Evolutionary conservation across 2,797 vertebrate species (phyloP).

Genomic region (Lycodopsis pacificus): DNA sequence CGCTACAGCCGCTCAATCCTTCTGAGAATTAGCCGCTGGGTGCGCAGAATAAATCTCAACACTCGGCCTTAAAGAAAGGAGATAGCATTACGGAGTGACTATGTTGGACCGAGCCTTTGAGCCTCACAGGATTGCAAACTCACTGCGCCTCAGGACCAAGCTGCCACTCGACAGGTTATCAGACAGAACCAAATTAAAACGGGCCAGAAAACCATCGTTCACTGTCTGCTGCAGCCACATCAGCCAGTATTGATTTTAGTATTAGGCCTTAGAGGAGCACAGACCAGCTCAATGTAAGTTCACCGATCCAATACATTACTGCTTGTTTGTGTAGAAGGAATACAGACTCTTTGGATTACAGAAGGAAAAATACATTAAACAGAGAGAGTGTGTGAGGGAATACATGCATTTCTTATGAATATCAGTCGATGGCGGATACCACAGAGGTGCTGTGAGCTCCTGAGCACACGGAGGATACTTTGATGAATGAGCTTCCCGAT

Average conservation of each 20-base stretch:
- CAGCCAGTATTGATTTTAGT: constrained; percentile 5
- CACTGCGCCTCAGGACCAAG: not conserved
- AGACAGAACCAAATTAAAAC: constrained; percentile 32
- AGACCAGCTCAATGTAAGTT: not conserved
- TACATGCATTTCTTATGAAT: not conserved
- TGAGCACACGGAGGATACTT: constrained; percentile 15
- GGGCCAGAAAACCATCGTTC: constrained; percentile 2
- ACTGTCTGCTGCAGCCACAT: not conserved
- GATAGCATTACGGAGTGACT: not conserved
- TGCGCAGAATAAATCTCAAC: not conserved
- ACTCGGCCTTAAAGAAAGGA: not conserved
- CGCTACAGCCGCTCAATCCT: too few species aligned
- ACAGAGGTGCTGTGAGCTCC: not conserved
- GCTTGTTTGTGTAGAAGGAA: not conserved
- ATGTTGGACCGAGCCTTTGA: not conserved
- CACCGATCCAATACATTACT: not conserved
- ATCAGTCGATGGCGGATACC: constrained; percentile 1
- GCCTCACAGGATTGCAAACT: not conserved
- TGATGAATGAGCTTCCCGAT: constrained; percentile 43
- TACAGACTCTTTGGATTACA: not conserved
- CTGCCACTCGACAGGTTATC: constrained; percentile 29
- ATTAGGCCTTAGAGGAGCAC: not conserved
- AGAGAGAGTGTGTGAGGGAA: not conserved
- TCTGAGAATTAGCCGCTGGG: too few species aligned
- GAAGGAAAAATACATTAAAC: not conserved